Evolutionary conservation across 2,888 invertebrate genomes (phyloP).

Genomic region (Rhamnusium bicolor): DNA sequence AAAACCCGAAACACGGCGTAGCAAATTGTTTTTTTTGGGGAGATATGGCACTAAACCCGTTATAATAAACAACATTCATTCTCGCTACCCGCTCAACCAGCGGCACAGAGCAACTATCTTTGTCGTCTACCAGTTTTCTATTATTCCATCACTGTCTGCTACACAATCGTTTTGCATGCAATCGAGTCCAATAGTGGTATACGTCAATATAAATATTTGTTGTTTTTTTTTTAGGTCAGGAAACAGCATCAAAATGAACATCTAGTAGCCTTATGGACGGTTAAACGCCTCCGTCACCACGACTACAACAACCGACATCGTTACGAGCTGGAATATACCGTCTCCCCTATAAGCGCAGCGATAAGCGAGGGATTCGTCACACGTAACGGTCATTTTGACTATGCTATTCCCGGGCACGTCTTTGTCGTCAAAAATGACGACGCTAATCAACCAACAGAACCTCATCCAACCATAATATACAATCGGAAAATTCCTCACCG

Average conservation of each 20-base stretch:
- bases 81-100: too few relatives aligned
- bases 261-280: constrained; percentile 79
- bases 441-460: not conserved
- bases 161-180: too few relatives aligned
- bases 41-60: too few relatives aligned
- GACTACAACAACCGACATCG: constrained; percentile 71
- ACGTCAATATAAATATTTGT: too few relatives aligned
- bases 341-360: constrained; percentile 73
- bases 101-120: too few relatives aligned
- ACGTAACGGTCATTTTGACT: constrained; percentile 70
- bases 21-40: too few relatives aligned
- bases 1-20: too few relatives aligned
- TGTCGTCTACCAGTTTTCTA: too few relatives aligned
- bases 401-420: constrained; percentile 75
- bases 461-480: constrained; percentile 19
- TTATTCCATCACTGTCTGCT: too few relatives aligned
- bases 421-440: constrained; percentile 74
- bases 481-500: constrained; percentile 45
- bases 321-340: constrained; percentile 81
- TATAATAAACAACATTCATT: too few relatives aligned
- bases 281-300: constrained; percentile 79
- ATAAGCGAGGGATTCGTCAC: constrained; percentile 58
- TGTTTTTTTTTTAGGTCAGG: constrained; percentile 52
- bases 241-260: constrained; percentile 61
- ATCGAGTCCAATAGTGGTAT: too few relatives aligned